Percentiles rank a stretch among this genome's conserved stretches.
phyloP scores from a whole-genome alignment of 1,140 invertebrate genomes.

The Pseudomyrmex cubaensis region DNA sequence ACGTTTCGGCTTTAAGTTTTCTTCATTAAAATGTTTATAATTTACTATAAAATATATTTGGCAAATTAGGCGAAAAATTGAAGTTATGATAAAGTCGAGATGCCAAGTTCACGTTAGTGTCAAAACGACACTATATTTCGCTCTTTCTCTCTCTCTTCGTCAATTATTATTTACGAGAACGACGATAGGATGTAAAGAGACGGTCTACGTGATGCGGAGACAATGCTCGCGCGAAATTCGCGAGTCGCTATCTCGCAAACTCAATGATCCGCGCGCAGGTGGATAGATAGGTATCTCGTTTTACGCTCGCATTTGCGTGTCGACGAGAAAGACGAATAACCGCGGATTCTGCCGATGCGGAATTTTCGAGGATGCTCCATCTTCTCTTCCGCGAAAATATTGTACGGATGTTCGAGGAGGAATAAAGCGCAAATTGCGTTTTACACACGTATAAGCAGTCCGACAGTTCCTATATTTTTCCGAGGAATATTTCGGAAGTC shows the following conservation, averaged over 20 bases:
- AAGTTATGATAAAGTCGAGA: too few species aligned
- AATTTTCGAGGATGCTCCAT: neutral
- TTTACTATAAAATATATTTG: too few species aligned
- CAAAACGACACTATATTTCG: too few species aligned
- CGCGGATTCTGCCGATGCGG: neutral
- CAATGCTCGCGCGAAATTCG: constrained; percentile 16
- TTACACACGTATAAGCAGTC: neutral
- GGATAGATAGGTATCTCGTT: constrained; percentile 6
- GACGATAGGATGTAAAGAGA: neutral
- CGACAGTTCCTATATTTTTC: neutral
- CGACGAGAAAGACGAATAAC: constrained; percentile 1
- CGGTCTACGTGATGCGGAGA: neutral
- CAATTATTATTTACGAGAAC: constrained; percentile 7
- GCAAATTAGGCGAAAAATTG: too few species aligned
- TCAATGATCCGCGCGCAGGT: neutral
- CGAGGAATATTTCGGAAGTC: neutral
- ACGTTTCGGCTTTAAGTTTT: too few species aligned
- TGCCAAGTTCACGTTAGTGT: too few species aligned
- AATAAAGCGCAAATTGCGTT: neutral
- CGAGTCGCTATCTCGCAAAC: constrained; percentile 15
- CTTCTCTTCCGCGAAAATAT: constrained; percentile 7
- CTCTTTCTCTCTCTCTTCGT: neutral
- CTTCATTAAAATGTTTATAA: too few species aligned
- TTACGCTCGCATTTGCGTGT: neutral
- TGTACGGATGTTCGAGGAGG: neutral